phyloP scores from a whole-genome alignment of 2,797 vertebrate species.

The Coendou prehensilis region DNA sequence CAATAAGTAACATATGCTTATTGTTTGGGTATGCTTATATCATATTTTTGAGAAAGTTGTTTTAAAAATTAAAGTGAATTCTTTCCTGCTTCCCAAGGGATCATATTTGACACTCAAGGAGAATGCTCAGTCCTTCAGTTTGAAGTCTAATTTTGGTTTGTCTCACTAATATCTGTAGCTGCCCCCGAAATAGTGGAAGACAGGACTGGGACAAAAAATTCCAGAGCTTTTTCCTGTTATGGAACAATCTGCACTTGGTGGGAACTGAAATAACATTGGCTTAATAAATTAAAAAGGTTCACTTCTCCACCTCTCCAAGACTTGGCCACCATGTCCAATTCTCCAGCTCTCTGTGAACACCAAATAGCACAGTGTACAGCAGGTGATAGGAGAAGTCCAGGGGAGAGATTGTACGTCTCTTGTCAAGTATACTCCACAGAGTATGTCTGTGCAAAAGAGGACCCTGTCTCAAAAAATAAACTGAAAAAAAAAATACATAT shows the following conservation, averaged over 20 bases:
- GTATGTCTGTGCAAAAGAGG: neutral
- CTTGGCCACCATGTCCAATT: neutral
- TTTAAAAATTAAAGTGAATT: slow-evolving; percentile 49
- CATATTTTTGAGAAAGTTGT: neutral
- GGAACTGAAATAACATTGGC: slow-evolving; percentile 41
- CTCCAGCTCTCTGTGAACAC: neutral
- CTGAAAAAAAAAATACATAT: neutral
- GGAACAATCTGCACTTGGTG: neutral
- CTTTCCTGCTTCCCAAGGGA: neutral
- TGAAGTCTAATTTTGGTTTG: neutral
- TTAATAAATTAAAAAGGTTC: slow-evolving; percentile 44
- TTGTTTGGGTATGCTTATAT: neutral
- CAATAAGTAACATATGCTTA: neutral
- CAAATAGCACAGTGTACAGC: accelerated
- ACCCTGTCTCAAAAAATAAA: neutral
- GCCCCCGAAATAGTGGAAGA: neutral
- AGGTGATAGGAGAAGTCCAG: accelerated
- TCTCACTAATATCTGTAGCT: neutral
- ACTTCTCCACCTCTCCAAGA: neutral
- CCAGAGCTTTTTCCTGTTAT: neutral
- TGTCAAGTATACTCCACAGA: neutral
- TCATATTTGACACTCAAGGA: neutral
- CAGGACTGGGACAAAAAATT: neutral
- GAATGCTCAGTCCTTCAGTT: neutral
- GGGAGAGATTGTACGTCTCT: neutral